These are phyloP conservation scores for Drosophila pandora DNA, from an alignment of 1,140 invertebrate genomes.

Conservation along the genomic window DNA sequence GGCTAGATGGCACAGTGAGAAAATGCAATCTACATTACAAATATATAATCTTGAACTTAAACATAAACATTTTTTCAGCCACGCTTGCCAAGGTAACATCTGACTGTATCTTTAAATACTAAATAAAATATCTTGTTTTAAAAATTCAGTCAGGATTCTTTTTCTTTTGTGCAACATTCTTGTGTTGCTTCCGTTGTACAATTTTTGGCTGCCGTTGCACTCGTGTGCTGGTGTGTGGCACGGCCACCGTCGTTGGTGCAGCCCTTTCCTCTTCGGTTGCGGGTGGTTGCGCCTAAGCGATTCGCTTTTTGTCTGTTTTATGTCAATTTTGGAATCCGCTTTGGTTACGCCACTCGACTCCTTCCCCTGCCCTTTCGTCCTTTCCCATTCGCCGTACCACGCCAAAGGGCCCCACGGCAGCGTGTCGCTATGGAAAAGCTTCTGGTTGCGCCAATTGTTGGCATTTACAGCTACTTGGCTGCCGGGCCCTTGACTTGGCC, in stretches of 20 bases:
- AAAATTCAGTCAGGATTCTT: no score
- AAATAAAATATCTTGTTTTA: no score
- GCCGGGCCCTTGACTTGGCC: constrained; percentile 38
- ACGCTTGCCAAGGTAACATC: no score
- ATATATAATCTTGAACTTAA: no score
- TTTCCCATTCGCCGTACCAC: background rate
- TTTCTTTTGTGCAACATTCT: constrained; percentile 18
- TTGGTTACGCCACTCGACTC: constrained; percentile 55
- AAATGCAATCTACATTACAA: background rate
- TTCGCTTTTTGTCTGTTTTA: constrained; percentile 81
- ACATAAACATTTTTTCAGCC: no score
- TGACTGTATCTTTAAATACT: no score
- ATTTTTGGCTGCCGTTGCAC: constrained; percentile 36
- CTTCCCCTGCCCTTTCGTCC: constrained; percentile 3
- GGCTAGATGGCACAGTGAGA: constrained; percentile 12
- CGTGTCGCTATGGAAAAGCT: constrained; percentile 39
- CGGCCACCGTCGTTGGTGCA: constrained; percentile 11
- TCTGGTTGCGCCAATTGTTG: constrained; percentile 70
- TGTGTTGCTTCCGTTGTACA: constrained; percentile 25
- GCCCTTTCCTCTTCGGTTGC: constrained; percentile 30
- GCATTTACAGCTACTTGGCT: constrained; percentile 80
- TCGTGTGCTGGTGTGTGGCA: constrained; percentile 19
- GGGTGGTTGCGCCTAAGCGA: constrained; percentile 77
- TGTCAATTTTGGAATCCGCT: constrained; percentile 81
- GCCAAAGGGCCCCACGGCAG: background rate